Conservation (phyloP, 2,888 invertebrate species). For the Diarsia mendica region DNA sequence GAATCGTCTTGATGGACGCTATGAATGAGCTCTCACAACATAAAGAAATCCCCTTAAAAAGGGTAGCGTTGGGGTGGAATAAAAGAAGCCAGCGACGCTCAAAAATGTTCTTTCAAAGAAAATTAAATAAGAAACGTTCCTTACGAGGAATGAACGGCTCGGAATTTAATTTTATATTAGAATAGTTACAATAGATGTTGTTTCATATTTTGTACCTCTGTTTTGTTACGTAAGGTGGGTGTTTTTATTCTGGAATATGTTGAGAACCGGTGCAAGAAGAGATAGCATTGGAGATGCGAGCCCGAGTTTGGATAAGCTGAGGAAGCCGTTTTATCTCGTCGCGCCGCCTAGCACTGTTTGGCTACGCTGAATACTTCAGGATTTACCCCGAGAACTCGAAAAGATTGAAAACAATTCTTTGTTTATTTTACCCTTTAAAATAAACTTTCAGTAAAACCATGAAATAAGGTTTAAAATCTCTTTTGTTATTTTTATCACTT, state of each 20-base stretch:
- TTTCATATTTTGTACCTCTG: constrained; percentile 33
- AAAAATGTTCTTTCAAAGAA: constrained; percentile 70
- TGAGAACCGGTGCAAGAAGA: constrained; percentile 57
- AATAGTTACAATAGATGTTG: constrained; percentile 54
- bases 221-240: constrained; percentile 13
- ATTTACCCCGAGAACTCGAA: constrained; percentile 22
- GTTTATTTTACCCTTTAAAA: neutral
- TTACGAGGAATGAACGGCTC: constrained; percentile 56
- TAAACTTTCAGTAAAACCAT: neutral
- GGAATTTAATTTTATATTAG: constrained; percentile 63
- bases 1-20: constrained; percentile 92
- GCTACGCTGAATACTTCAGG: constrained; percentile 17
- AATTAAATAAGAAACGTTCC: constrained; percentile 71
- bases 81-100: constrained; percentile 70
- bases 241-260: constrained; percentile 40
- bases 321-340: constrained; percentile 37
- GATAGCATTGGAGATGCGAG: constrained; percentile 32
- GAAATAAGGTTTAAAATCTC: neutral
- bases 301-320: constrained; percentile 46
- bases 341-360: constrained; percentile 25
- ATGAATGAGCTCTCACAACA: constrained; percentile 91
- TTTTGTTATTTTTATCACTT: no score
- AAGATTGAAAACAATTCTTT: constrained; percentile 22
- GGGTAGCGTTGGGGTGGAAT: constrained; percentile 88
- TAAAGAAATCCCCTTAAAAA: constrained; percentile 91